These are phyloP conservation scores for Dufourea novaeangliae DNA, from an alignment of 1,140 invertebrate species.

Conservation along the genomic window DNA sequence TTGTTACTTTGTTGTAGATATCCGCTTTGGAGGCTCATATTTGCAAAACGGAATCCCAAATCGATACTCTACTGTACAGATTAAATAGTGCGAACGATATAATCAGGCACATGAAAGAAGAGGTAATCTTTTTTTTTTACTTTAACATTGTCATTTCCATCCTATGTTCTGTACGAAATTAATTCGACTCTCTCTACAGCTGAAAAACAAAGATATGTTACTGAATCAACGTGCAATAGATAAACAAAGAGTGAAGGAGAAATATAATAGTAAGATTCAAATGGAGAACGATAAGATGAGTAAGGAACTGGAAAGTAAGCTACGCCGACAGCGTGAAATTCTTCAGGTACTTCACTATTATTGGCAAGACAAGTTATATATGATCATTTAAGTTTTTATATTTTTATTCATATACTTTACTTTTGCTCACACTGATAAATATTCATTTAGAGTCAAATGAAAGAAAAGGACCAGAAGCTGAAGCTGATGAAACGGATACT, in stretches of 20 bases:
- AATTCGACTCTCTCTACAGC: conserved; percentile 51
- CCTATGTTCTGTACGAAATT: not conserved
- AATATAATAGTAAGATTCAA: conserved; percentile 86
- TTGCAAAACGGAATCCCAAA: conserved; percentile 76
- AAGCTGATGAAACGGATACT: conserved; percentile 81
- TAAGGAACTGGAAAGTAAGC: conserved; percentile 84
- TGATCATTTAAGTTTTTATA: not conserved
- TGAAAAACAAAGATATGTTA: conserved; percentile 86
- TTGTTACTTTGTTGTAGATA: conserved; percentile 62
- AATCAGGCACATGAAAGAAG: conserved; percentile 77
- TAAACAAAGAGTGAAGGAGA: conserved; percentile 88
- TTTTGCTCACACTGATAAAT: not conserved
- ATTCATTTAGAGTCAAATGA: conserved; percentile 75
- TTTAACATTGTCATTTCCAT: not conserved
- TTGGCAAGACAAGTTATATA: not conserved
- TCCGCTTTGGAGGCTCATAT: conserved; percentile 79
- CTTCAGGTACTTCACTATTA: conserved; percentile 78
- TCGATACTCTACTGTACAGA: conserved; percentile 76
- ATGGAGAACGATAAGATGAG: conserved; percentile 86
- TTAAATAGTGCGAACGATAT: conserved; percentile 79
- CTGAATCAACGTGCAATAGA: conserved; percentile 88
- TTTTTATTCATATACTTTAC: not conserved
- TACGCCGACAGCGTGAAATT: conserved; percentile 86
- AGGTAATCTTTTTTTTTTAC: conserved; percentile 69
- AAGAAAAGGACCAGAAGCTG: conserved; percentile 81